phyloP scores from a whole-genome alignment of 2,888 invertebrate species.

The Colletes collaris region DNA sequence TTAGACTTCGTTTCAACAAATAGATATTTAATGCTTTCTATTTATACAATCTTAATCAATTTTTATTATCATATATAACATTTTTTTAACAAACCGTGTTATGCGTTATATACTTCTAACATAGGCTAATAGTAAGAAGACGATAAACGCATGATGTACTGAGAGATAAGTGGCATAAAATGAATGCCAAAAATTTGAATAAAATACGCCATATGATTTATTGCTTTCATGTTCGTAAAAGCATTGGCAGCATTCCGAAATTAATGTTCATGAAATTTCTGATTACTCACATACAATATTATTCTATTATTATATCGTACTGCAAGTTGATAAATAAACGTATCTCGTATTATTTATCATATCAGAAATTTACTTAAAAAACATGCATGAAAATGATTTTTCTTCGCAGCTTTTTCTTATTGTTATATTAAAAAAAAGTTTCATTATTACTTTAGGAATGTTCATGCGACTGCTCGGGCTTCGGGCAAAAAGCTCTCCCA shows the following conservation, averaged over 20 bases:
- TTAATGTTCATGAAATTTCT: slow-evolving; percentile 26
- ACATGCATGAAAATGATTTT: slow-evolving; percentile 38
- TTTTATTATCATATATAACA: slow-evolving; percentile 71
- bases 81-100: slow-evolving; percentile 67
- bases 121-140: slow-evolving; percentile 58
- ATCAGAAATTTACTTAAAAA: slow-evolving; percentile 37
- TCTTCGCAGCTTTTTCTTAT: slow-evolving; percentile 38
- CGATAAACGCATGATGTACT: slow-evolving; percentile 53
- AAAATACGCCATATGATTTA: slow-evolving; percentile 30
- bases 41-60: slow-evolving; percentile 66
- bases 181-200: slow-evolving; percentile 42
- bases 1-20: slow-evolving; percentile 57
- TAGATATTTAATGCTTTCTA: slow-evolving; percentile 57
- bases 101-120: slow-evolving; percentile 56
- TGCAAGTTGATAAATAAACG: slow-evolving; percentile 32
- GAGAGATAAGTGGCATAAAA: slow-evolving; percentile 50
- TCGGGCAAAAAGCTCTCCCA: slow-evolving; percentile 99
- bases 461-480: slow-evolving; percentile 95
- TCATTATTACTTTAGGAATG: slow-evolving; percentile 64
- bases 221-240: slow-evolving; percentile 30
- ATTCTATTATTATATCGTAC: slow-evolving; percentile 28
- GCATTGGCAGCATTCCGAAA: slow-evolving; percentile 46
- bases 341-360: slow-evolving; percentile 29
- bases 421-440: slow-evolving; percentile 44
- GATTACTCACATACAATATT: slow-evolving; percentile 28